Base-by-base conservation (phyloP, 2,113 vertebrate genomes). In the Muscicapa adusta region DNA sequence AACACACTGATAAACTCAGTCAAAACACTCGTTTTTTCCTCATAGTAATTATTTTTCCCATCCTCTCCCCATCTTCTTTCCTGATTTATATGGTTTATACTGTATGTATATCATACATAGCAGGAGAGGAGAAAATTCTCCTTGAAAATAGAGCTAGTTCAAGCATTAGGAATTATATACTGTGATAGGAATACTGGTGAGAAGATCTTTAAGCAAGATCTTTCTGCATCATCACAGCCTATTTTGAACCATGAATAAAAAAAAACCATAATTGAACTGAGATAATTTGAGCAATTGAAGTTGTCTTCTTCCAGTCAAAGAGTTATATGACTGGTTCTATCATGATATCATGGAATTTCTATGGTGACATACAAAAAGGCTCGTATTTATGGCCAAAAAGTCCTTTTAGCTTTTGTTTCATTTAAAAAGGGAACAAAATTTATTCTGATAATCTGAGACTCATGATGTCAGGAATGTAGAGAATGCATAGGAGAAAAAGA, bases 71-170 rank as follows among this genome's bases (percentile, higher is more conserved):
- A 5, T 5, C 5, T 62, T 17, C n/a, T 53, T 75, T 91, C 23
- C 7, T 88, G 23, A 56, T 60, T 68, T 48, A 12, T 65, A 26
- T 16, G 13, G 38, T 45, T 58, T 45, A 22, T 25, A 10, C 9
- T 10, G 7, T 50, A 24, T 20, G 19, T 8, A 13, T 73, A 19
- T 50, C 19, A 38, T 29, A 58, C 16, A 5, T 34, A 68, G 9
- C n/a, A 43, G 4, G 3, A 40, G 9, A 9, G 1, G 18, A 79
- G n/a, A 85, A 0, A 3, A 82, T 48, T 75, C 18, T 71, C 1
- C 29, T 75, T 82, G 20, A 71, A 77, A 77, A 75, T 5, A 60
- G 7, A 82, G 4, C 7, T 45, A 79, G n/a, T 56, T 31, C n/a
- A 58, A 56, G 4, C 1, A 6, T 5, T 85, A 18, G 12, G 12